Percentiles rank a stretch among this genome's conserved stretches.
phyloP scores from a whole-genome alignment of 2,888 invertebrate species.

The Ormyrus pomaceus region DNA sequence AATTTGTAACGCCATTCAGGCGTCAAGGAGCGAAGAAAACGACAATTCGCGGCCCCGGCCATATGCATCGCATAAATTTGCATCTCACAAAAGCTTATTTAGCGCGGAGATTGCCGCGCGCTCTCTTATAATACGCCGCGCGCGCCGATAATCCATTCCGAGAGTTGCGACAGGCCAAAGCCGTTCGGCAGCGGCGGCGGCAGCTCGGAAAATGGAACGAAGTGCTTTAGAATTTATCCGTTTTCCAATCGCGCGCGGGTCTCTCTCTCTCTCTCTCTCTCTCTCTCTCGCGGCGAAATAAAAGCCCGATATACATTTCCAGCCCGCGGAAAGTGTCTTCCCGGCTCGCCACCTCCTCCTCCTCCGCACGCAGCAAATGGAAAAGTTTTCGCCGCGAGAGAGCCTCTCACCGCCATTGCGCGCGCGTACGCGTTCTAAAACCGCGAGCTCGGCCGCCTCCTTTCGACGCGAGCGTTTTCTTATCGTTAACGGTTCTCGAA shows the following conservation, averaged over 20 bases:
- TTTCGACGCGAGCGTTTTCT: too few species aligned
- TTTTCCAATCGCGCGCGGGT: constrained; percentile 2
- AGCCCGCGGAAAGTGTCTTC: constrained; percentile 1
- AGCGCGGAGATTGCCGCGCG: neutral
- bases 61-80: constrained; percentile 3
- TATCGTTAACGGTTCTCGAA: too few species aligned
- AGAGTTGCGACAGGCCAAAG: neutral
- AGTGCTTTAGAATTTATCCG: constrained; percentile 18
- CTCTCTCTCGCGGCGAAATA: neutral
- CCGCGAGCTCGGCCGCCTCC: neutral
- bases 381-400: constrained; percentile 29
- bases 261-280: too few species aligned
- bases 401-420: neutral
- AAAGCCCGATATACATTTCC: constrained; percentile 15
- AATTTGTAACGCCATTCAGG: too few species aligned
- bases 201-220: neutral
- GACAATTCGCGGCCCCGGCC: neutral
- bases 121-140: too few species aligned
- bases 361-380: neutral
- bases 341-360: too few species aligned
- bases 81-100: constrained; percentile 15
- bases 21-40: too few species aligned
- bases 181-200: neutral
- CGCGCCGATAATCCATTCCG: constrained; percentile 7
- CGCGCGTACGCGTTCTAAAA: neutral